Evolutionary conservation across 2,797 vertebrate genomes (phyloP), one percentile per base, ranked within the genome.

Genomic region (Tenualosa thibaudeaui): DNA sequence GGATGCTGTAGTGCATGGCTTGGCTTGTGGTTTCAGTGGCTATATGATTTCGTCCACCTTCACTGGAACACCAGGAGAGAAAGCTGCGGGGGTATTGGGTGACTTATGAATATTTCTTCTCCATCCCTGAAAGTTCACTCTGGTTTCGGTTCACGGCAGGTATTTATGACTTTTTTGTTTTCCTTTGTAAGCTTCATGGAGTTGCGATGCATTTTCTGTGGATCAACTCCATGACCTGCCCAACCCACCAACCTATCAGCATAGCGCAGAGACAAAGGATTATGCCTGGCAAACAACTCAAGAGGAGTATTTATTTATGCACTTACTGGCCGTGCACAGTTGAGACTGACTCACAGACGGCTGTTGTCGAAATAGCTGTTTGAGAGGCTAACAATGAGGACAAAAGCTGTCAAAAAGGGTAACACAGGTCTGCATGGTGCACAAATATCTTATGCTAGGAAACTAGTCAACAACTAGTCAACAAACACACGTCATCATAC

Each of bases 71-170:
- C n/a, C 9, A 3, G 54, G 54, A 37, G 68, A 71, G 40, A 78
- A 43, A 43, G 71, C 37, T 43, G 71, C 2, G 19, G 17, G 71
- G 37, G 71, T 46, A 37, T 6, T 43, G 37, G 37, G 8, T 78
- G 71, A 78, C 71, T 43, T 40, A 46, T 78, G 17, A 19, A 19
- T 78, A 78, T 78, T 78, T 78, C 71, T 40, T 78, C 68, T 75
- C 13, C 40, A 75, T 75, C 40, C 71, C 43, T 78, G 40, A 43
- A 40, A 78, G 71, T 75, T 37, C 68, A 75, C 37, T 78, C 37
- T 8, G 19, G 71, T 78, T 78, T 78, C 71, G 85, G 71, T 54
- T 46, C 43, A 43, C 10, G 56, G 65, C 26, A 37, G 13, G 26
- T 37, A 17, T 71, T 71, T 71, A 71, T 71, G 65, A 37, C 65